Evolutionary conservation across 2,888 invertebrate species (phyloP), one percentile per base, ranked within the genome.

Genomic region (Endomychus coccineus): DNA sequence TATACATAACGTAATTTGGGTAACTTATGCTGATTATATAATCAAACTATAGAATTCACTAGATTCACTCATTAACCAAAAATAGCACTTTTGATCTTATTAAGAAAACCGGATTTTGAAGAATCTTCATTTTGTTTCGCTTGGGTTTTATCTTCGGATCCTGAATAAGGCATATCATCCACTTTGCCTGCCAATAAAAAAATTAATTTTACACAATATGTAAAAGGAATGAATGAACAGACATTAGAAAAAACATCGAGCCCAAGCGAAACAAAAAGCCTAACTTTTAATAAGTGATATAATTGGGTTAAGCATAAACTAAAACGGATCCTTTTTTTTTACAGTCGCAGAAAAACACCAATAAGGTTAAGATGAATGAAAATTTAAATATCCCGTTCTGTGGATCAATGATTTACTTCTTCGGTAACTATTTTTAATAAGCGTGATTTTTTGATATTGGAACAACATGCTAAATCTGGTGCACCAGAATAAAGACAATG

Each of bases 81-180:
- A 50, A 77, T 69, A 16, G 74, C 75, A 53, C 62, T 70, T 64
- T 77, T 77, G 53, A 78, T 72, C 64, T 72, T 74, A 51, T 56
- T 61, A 48, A 78, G 66, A 34, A 77, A 51, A 48, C 76, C 71
- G 39, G 67, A 62, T 45, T 65, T 64, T 47, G 62, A 58, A 48
- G 56, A 50, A 41, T 58, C 57, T 48, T 62, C 61, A 31, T 61
- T 58, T 50, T 63, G 61, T 55, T 64, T 65, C 60, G 64, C 61
- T 64, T 68, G 65, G 57, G 69, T 64, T 64, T 69, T 60, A 47
- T 59, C 62, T 61, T 67, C 69, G 31, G 69, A 68, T 46, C 67
- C 70, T 48, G 71, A 66, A 51, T 67, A 63, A 51, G 67, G 67
- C 51, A 58, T 60, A 44, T 60, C 62, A 40, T 54, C 56, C 53